phyloP scores from a whole-genome alignment of 1,140 invertebrate species.

The Holcopasites calliopsidis region DNA sequence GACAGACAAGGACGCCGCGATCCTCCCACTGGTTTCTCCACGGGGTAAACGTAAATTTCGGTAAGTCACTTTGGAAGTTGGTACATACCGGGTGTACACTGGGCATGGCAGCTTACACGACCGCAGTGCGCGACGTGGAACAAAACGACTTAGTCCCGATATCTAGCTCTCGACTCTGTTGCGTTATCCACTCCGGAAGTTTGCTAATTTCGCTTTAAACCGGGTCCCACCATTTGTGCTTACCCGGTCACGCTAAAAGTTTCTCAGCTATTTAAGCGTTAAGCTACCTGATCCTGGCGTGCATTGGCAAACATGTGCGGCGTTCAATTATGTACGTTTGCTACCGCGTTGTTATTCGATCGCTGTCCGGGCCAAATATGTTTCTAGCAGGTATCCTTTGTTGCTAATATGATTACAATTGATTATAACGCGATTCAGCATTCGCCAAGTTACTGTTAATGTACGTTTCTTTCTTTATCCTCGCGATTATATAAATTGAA shows the following conservation, averaged over 20 bases:
- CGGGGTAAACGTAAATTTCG: slow-evolving; percentile 58
- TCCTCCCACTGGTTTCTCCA: slow-evolving; percentile 23
- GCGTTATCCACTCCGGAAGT: slow-evolving; percentile 56
- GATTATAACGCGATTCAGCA: no score
- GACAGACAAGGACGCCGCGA: slow-evolving; percentile 44
- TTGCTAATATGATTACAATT: no score
- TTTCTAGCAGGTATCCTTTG: no score
- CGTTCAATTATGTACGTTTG: slow-evolving; percentile 1
- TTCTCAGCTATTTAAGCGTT: not conserved
- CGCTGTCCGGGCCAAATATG: slow-evolving; percentile 4
- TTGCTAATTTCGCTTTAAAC: slow-evolving; percentile 66
- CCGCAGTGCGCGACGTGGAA: slow-evolving; percentile 34
- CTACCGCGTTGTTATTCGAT: not conserved
- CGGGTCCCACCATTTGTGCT: slow-evolving; percentile 25
- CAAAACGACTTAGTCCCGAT: slow-evolving; percentile 66
- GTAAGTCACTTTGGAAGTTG: slow-evolving; percentile 66
- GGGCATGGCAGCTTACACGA: slow-evolving; percentile 25
- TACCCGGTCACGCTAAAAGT: slow-evolving; percentile 12
- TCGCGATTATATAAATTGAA: no score
- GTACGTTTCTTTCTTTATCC: no score
- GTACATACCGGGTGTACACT: slow-evolving; percentile 26
- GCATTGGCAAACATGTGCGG: slow-evolving; percentile 4
- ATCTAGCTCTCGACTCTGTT: slow-evolving; percentile 52
- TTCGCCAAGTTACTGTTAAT: no score
- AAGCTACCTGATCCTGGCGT: no score